A percentile compares a stretch with the other conserved stretches of the same genome.
phyloP scores from a whole-genome alignment of 2,888 invertebrate genomes.

The Limnephilus rhombicus region DNA sequence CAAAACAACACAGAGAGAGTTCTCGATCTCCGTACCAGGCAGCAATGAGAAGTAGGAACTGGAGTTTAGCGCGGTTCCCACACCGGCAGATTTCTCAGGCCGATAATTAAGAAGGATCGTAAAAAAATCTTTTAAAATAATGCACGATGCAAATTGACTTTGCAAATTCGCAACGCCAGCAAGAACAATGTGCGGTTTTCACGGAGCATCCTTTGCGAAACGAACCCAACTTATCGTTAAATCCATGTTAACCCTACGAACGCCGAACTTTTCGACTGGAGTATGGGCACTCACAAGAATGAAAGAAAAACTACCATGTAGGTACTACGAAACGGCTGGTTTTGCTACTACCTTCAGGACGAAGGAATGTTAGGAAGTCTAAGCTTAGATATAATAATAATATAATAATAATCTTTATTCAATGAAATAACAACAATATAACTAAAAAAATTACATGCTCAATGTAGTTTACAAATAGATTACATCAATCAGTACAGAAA shows the following conservation, averaged over 20 bases:
- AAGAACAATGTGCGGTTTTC: slow-evolving; percentile 48
- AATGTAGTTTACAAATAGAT: too few species aligned
- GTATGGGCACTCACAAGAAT: background rate
- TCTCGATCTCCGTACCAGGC: background rate
- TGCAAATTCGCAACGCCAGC: slow-evolving; percentile 48
- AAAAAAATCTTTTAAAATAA: slow-evolving; percentile 54
- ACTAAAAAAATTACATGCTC: too few species aligned
- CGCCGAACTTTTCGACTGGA: background rate
- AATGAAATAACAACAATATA: too few species aligned
- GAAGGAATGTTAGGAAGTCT: background rate
- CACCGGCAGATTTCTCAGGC: slow-evolving; percentile 47
- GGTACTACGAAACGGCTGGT: background rate
- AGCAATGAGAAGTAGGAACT: background rate
- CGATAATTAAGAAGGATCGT: slow-evolving; percentile 51
- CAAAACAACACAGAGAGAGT: background rate
- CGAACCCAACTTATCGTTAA: background rate
- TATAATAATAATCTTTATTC: too few species aligned
- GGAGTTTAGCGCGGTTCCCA: slow-evolving; percentile 40
- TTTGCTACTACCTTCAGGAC: background rate
- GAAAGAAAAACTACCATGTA: background rate
- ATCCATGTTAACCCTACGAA: background rate
- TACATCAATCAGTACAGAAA: too few species aligned
- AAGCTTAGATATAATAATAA: too few species aligned
- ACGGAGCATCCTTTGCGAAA: slow-evolving; percentile 4
- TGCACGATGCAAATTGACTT: slow-evolving; percentile 53